phyloP scores from a whole-genome alignment of 2,797 vertebrate species.

The Pseudochaenichthys georgianus region DNA sequence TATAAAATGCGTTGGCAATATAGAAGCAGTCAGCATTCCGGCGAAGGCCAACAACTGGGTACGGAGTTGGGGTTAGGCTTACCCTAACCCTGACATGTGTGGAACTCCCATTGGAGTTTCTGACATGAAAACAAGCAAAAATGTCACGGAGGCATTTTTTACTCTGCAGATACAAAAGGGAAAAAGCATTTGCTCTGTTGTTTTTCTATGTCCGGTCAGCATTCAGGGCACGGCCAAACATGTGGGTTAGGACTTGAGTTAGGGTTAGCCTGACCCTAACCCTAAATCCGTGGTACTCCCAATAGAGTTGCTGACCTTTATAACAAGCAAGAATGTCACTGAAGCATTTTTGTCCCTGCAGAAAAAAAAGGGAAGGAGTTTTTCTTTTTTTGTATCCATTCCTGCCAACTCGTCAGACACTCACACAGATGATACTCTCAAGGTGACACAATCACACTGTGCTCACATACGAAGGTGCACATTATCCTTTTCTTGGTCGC shows the following conservation, averaged over 20 bases:
- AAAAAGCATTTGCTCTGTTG: neutral
- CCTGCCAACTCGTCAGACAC: slow-evolving; percentile 17
- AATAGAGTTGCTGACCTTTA: slow-evolving; percentile 75
- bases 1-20: slow-evolving; percentile 46
- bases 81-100: slow-evolving; percentile 49
- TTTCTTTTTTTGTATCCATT: slow-evolving; percentile 21
- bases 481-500: neutral
- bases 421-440: slow-evolving; percentile 21
- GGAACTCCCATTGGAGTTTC: slow-evolving; percentile 69
- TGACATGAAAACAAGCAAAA: slow-evolving; percentile 78
- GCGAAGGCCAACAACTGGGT: slow-evolving; percentile 56
- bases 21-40: slow-evolving; percentile 65
- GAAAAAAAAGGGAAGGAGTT: slow-evolving; percentile 29
- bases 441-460: neutral
- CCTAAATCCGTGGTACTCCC: slow-evolving; percentile 70
- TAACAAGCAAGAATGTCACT: slow-evolving; percentile 74
- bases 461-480: slow-evolving; percentile 5
- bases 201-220: slow-evolving; percentile 68
- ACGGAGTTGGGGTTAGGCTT: neutral
- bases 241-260: slow-evolving; percentile 36
- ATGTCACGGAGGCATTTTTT: slow-evolving; percentile 65
- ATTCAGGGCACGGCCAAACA: slow-evolving; percentile 55
- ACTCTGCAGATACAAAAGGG: slow-evolving; percentile 38
- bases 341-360: slow-evolving; percentile 57
- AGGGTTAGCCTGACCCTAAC: no score